Evolutionary conservation across 2,888 invertebrate species (phyloP).

Genomic region (Cryptus armator): DNA sequence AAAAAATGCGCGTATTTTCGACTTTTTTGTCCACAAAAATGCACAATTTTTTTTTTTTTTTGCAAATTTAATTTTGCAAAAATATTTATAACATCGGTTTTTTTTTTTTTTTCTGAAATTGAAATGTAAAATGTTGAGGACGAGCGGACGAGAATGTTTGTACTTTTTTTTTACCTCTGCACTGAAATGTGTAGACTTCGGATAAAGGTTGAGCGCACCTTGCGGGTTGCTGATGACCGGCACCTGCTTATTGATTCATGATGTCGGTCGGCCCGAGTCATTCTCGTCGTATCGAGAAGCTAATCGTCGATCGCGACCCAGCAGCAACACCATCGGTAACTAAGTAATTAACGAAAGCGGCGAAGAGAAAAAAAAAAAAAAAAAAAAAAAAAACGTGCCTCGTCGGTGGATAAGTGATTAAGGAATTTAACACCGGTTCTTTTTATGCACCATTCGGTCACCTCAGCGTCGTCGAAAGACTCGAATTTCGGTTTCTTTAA

Average conservation of each 20-base stretch:
- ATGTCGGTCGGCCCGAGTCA: slow-evolving; percentile 38
- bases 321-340: slow-evolving; percentile 17
- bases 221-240: slow-evolving; percentile 57
- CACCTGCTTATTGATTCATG: slow-evolving; percentile 69
- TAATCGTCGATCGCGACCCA: slow-evolving; percentile 62
- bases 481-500: too few species aligned
- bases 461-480: neutral
- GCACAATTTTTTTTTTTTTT: too few species aligned
- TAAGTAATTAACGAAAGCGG: slow-evolving; percentile 56
- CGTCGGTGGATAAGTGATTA: neutral
- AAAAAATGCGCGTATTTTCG: too few species aligned
- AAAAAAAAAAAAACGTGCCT: neutral
- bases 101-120: too few species aligned
- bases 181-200: too few species aligned
- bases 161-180: too few species aligned
- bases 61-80: too few species aligned
- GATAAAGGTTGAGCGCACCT: slow-evolving; percentile 52
- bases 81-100: too few species aligned
- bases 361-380: neutral
- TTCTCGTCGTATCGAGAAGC: slow-evolving; percentile 61
- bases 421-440: slow-evolving; percentile 56
- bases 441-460: neutral
- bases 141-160: too few species aligned
- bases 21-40: too few species aligned
- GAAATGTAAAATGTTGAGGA: too few species aligned